Evolutionary conservation across 2,888 invertebrate genomes (phyloP).

Genomic region (Flexamia atlantica): DNA sequence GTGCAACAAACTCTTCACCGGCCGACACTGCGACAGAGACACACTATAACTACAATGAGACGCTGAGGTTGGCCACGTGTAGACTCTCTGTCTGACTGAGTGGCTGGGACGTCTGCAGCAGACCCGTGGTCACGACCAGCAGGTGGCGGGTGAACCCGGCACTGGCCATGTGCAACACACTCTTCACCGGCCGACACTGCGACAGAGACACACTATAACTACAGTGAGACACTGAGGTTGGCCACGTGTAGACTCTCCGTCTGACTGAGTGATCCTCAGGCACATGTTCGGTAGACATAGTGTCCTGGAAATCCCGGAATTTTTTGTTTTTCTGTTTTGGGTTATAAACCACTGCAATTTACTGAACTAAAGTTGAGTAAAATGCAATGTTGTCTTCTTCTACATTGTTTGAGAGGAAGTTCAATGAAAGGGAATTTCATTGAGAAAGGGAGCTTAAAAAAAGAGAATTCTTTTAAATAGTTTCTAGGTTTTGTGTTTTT

Average conservation of each 20-base stretch:
- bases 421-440: too few species aligned
- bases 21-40: constrained; percentile 76
- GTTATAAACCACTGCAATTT: too few species aligned
- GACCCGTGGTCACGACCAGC: constrained; percentile 76
- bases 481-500: too few species aligned
- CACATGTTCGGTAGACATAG: constrained; percentile 71
- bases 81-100: constrained; percentile 80
- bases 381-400: too few species aligned
- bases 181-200: constrained; percentile 79
- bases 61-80: constrained; percentile 82
- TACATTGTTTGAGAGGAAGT: too few species aligned
- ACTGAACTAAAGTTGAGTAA: too few species aligned
- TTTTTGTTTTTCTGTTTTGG: too few species aligned
- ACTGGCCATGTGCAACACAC: constrained; percentile 80
- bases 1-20: constrained; percentile 80
- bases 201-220: too few species aligned
- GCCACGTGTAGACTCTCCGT: constrained; percentile 81
- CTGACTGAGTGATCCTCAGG: constrained; percentile 77
- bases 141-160: constrained; percentile 81
- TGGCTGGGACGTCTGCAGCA: constrained; percentile 73
- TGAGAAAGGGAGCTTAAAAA: too few species aligned
- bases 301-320: too few species aligned
- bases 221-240: constrained; percentile 83
- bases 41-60: too few species aligned
- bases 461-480: too few species aligned